Conservation (phyloP, 2,888 invertebrate species). For the Mesochorus sp. region DNA sequence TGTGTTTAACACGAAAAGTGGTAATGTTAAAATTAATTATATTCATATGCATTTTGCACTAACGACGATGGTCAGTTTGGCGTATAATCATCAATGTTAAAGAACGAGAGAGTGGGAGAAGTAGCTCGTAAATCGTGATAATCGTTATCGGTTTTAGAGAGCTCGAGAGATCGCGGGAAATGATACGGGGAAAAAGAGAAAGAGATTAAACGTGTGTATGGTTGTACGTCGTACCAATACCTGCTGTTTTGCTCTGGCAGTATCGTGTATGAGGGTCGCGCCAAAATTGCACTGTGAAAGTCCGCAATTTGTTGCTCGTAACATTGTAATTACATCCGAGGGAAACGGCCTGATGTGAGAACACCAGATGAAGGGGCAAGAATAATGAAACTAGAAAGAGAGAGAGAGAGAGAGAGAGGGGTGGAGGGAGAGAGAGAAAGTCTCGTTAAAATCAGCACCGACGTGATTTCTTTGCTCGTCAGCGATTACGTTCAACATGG, state of each 20-base stretch:
- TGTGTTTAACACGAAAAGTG: neutral
- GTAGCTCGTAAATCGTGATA: conserved; percentile 29
- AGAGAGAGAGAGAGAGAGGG: neutral
- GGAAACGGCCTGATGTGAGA: neutral
- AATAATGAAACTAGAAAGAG: neutral
- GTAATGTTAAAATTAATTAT: conserved; percentile 22
- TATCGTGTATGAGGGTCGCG: conserved; percentile 30
- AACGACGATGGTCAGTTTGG: neutral
- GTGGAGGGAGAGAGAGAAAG: neutral
- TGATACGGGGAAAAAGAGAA: conserved; percentile 8
- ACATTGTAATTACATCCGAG: conserved; percentile 53
- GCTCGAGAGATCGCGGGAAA: conserved; percentile 38
- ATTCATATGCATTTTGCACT: neutral
- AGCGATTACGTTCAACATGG: conserved; percentile 44
- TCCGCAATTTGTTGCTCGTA: conserved; percentile 52
- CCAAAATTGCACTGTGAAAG: conserved; percentile 38
- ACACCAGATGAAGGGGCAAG: neutral
- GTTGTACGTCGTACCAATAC: neutral
- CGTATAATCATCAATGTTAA: neutral
- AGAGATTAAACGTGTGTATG: neutral
- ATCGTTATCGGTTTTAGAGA: conserved; percentile 35
- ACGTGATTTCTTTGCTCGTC: conserved; percentile 41
- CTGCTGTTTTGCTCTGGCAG: conserved; percentile 4
- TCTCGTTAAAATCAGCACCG: conserved; percentile 51
- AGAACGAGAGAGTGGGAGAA: neutral